A percentile compares a stretch with the other conserved stretches of the same genome.
Evolutionary conservation across 2,888 invertebrate species (phyloP).

Genomic region (Mythimna ferrago): DNA sequence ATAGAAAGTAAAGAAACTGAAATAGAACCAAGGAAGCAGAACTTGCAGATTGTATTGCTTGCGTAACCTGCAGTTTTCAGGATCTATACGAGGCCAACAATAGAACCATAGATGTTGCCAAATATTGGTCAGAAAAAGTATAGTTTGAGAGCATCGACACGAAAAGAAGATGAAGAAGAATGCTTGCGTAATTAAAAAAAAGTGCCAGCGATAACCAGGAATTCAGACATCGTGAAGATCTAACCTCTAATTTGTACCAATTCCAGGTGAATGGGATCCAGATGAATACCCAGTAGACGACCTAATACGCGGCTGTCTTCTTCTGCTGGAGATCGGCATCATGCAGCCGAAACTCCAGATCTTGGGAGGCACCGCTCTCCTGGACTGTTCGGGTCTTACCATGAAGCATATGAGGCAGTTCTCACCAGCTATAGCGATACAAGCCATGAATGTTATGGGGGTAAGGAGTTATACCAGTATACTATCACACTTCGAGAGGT

Average conservation of each 20-base stretch:
- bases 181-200: background rate
- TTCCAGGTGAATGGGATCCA: constrained; percentile 93
- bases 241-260: background rate
- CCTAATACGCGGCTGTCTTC: constrained; percentile 92
- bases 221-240: background rate
- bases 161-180: too few relatives aligned
- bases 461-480: constrained; percentile 80
- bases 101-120: too few relatives aligned
- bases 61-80: background rate
- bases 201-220: background rate
- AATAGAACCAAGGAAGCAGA: background rate
- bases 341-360: constrained; percentile 94
- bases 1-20: background rate
- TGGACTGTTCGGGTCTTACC: constrained; percentile 93
- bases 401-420: constrained; percentile 93
- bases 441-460: constrained; percentile 93
- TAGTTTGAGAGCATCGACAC: too few relatives aligned
- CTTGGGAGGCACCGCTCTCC: constrained; percentile 93
- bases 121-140: too few relatives aligned
- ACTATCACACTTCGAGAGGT: background rate
- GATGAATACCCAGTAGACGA: constrained; percentile 92
- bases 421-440: constrained; percentile 92
- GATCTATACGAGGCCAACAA: too few relatives aligned
- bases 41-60: background rate
- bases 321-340: constrained; percentile 93